Conservation (phyloP, 2,797 vertebrate genomes). For the Lithobates sylvaticus region DNA sequence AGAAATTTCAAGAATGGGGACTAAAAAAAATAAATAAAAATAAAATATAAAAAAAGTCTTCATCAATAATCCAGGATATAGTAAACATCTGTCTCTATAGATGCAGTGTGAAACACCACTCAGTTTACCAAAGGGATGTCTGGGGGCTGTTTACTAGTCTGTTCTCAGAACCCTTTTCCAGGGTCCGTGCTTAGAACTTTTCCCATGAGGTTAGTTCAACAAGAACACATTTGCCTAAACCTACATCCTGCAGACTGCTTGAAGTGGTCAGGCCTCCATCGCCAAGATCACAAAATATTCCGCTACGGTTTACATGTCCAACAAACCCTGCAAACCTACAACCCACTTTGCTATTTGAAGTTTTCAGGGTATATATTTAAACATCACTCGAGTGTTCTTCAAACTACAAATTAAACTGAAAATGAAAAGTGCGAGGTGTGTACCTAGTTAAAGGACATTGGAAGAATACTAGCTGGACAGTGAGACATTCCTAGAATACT, state of each 20-base stretch:
- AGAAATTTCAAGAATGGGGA: too few species aligned
- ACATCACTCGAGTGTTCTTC: constrained; percentile 36
- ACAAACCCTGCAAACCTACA: not conserved
- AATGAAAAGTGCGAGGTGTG: constrained; percentile 59
- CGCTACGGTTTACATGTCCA: constrained; percentile 33
- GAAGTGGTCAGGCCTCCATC: constrained; percentile 43
- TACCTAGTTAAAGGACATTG: not conserved
- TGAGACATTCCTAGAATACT: constrained; percentile 52
- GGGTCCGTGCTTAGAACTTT: constrained; percentile 4
- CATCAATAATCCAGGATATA: not conserved
- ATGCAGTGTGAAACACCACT: not conserved
- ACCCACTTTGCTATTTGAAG: constrained; percentile 32
- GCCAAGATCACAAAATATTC: constrained; percentile 48
- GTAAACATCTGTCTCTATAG: not conserved
- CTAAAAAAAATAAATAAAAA: too few species aligned
- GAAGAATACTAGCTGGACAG: constrained; percentile 44
- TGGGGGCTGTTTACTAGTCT: constrained; percentile 19
- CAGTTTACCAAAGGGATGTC: not conserved
- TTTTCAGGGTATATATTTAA: constrained; percentile 19
- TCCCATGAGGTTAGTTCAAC: constrained; percentile 19
- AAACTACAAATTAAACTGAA: constrained; percentile 65
- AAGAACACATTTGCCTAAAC: constrained; percentile 33
- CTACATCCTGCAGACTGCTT: constrained; percentile 48
- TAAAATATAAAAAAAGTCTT: not conserved
- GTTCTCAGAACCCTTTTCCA: constrained; percentile 1